Conservation (phyloP, 2,797 vertebrate species). For the Cynopterus sphinx region DNA sequence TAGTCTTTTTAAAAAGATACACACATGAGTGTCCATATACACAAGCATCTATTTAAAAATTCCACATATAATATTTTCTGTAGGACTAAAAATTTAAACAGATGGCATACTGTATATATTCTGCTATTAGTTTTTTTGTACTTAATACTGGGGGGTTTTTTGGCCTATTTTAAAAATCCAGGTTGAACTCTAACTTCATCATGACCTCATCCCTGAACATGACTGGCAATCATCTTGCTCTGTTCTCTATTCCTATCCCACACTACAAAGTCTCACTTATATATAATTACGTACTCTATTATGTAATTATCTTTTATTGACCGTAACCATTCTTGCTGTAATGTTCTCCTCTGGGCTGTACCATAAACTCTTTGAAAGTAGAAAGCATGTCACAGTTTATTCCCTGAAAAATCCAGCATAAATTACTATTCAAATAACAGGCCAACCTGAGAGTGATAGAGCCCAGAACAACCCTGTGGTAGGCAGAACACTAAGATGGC, state of each 20-base stretch:
- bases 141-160: not conserved
- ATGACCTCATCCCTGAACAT: not conserved
- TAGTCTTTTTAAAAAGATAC: not conserved
- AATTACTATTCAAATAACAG: not conserved
- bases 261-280: not conserved
- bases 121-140: not conserved
- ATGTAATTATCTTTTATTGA: not conserved
- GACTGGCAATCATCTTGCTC: not conserved
- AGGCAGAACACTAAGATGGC: not conserved
- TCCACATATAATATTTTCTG: not conserved
- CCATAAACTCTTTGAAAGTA: not conserved
- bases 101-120: not conserved
- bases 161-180: conserved; percentile 10
- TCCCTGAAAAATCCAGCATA: not conserved
- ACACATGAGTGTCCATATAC: not conserved
- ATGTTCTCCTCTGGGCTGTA: not conserved
- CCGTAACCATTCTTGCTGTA: not conserved
- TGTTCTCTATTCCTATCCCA: not conserved
- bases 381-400: not conserved
- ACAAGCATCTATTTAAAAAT: not conserved
- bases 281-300: not conserved
- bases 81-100: not conserved
- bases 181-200: not conserved
- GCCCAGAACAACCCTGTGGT: not conserved
- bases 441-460: not conserved